Evolutionary conservation across 2,113 vertebrate genomes (phyloP), one percentile per base, ranked within the genome.

Genomic region (Eublepharis macularius): DNA sequence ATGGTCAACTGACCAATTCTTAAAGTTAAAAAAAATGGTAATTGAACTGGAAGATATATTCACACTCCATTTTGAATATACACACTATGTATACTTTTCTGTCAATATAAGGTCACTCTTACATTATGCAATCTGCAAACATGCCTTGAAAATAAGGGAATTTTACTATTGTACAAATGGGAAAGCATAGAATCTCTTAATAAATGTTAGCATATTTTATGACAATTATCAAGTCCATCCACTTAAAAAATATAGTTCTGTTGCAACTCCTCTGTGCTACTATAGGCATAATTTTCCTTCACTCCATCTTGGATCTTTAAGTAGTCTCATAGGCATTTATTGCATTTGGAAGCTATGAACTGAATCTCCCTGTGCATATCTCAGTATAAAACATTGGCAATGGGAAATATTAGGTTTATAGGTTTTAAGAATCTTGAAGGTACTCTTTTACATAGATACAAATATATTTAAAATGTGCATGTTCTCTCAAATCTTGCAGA

Each of bases 401-500:
- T 26, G 9, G 57, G 72, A 79, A 14, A 57, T 66, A 63, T 12
- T 2, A 34, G 0, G 1, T 12, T 57, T 54, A 43, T 7, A 10
- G 6, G 49, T 2, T 12, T 7, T 41, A 13, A 3, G 1, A 32
- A 21, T 16, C 57, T 65, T 65, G 45, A 29, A 1, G n/a, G 14
- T 77, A 41, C 7, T 12, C 12, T 29, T 6, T 4, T 34, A 45
- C 26, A n/a, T 77, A 13, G 76, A 14, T 76, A 57, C 8, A 41
- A 3, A 2, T 36, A 4, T 66, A 39, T 65, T 89, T 60, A 89
- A 16, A 85, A 21, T 17, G 29, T 65, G 36, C 2, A 80, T 90
- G 65, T 72, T 45, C 87, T 91, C 19, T 95, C 12, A 2, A 85
- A 73, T 66, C 26, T 90, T 88, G 51, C 81, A 91, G 93, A 45